Percentiles rank a stretch among this genome's conserved stretches.
These are phyloP conservation scores for Chionodraco myersi DNA, from an alignment of 2,113 vertebrate species.

Conservation along the genomic window DNA sequence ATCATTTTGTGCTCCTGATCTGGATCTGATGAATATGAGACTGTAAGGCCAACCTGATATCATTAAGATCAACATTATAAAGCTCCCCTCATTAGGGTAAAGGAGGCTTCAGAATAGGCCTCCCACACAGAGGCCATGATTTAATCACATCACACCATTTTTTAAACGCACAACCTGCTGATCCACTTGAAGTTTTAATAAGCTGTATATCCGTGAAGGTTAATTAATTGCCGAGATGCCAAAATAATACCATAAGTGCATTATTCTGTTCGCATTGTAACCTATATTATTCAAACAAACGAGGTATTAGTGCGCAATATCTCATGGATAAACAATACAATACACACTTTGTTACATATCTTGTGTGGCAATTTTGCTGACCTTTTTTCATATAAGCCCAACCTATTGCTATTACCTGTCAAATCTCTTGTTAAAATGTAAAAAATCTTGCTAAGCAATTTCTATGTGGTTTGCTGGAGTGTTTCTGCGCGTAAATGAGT, in stretches of 20 bases:
- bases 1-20: not conserved
- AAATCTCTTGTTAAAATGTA: not conserved
- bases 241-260: not conserved
- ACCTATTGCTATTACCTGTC: conserved; percentile 16
- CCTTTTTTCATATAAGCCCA: conserved; percentile 22
- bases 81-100: conserved; percentile 53
- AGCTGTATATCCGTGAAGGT: conserved; percentile 15
- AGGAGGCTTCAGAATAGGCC: conserved; percentile 62
- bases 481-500: not conserved
- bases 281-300: not conserved
- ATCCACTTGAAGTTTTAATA: conserved; percentile 38
- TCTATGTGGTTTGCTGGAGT: not conserved
- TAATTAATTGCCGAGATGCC: conserved; percentile 16
- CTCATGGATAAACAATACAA: conserved; percentile 6
- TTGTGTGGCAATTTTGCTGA: conserved; percentile 42
- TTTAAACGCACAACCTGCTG: conserved; percentile 47
- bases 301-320: conserved; percentile 19
- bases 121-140: conserved; percentile 60
- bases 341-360: conserved; percentile 38
- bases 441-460: not conserved
- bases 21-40: conserved; percentile 10
- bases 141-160: conserved; percentile 52
- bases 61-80: conserved; percentile 25
- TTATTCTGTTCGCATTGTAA: not conserved
- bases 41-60: conserved; percentile 21